Conservation (phyloP, 2,888 invertebrate species). For the Cryptocheilus praepositus region DNA sequence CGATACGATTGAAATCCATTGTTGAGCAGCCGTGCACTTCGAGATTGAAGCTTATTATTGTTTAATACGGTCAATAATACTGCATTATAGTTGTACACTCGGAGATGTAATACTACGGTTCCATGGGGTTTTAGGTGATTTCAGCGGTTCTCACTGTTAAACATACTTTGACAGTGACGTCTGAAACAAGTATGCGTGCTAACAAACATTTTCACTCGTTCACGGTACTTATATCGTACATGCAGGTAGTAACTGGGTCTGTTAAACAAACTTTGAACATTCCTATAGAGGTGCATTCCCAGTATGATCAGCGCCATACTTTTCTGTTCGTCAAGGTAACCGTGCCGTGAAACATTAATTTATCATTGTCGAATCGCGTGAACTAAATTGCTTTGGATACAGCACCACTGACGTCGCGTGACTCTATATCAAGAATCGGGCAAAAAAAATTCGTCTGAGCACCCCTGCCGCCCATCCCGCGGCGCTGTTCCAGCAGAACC, state of each 20-base stretch:
- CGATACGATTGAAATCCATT: conserved; percentile 58
- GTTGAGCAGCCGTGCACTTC: conserved; percentile 49
- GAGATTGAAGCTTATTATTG: conserved; percentile 62
- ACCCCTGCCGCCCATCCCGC: conserved; percentile 36
- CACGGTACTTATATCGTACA: too few relatives aligned
- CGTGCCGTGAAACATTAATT: too few relatives aligned
- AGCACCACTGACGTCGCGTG: background rate
- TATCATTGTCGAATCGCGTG: too few relatives aligned
- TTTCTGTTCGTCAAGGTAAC: too few relatives aligned
- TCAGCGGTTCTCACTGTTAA: conserved; percentile 43
- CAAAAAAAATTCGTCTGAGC: conserved; percentile 26
- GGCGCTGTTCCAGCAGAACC: conserved; percentile 35
- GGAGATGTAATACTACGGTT: conserved; percentile 46
- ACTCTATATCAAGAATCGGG: conserved; percentile 10
- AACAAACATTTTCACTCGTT: too few relatives aligned
- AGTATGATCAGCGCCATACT: too few relatives aligned
- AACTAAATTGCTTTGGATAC: conserved; percentile 3
- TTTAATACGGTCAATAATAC: conserved; percentile 61
- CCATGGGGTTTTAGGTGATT: conserved; percentile 46
- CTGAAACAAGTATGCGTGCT: too few relatives aligned
- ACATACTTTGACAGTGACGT: background rate
- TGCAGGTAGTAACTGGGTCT: too few relatives aligned
- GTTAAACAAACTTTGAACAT: too few relatives aligned
- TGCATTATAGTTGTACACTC: conserved; percentile 51
- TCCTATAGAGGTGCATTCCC: too few relatives aligned